Evolutionary conservation across 1,140 invertebrate species (phyloP).

Genomic region (Gyrodactylus bullatarudis): DNA sequence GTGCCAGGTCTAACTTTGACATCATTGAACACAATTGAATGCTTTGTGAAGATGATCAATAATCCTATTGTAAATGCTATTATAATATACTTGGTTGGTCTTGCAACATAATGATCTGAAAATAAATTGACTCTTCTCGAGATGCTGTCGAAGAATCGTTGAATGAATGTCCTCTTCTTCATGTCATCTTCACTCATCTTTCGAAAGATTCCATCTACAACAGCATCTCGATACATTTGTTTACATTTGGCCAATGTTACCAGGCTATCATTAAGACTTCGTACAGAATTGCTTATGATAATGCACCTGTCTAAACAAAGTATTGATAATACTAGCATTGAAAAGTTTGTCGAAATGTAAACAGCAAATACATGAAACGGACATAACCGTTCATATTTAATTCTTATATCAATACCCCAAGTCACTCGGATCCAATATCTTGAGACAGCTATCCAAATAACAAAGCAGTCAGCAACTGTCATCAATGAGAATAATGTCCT

Average conservation of each 20-base stretch:
- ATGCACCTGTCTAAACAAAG: background rate
- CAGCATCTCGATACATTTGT: background rate
- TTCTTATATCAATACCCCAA: background rate
- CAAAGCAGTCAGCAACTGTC: background rate
- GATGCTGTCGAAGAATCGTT: background rate
- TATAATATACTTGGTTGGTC: background rate
- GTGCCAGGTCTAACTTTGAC: background rate
- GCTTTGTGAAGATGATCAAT: background rate
- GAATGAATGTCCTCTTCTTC: background rate
- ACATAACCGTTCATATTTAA: background rate
- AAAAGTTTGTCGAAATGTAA: background rate
- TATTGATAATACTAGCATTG: background rate
- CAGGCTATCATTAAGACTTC: background rate
- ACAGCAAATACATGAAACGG: background rate
- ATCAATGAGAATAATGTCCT: background rate
- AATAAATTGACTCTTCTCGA: background rate
- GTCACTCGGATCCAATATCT: background rate
- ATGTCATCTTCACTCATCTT: background rate
- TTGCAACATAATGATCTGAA: background rate
- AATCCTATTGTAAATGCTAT: background rate
- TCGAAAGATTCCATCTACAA: background rate
- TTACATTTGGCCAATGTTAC: background rate
- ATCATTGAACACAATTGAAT: background rate
- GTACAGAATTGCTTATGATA: background rate
- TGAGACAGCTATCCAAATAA: background rate